Evolutionary conservation across 2,888 invertebrate genomes (phyloP).

Genomic region (Andrena camellia): DNA sequence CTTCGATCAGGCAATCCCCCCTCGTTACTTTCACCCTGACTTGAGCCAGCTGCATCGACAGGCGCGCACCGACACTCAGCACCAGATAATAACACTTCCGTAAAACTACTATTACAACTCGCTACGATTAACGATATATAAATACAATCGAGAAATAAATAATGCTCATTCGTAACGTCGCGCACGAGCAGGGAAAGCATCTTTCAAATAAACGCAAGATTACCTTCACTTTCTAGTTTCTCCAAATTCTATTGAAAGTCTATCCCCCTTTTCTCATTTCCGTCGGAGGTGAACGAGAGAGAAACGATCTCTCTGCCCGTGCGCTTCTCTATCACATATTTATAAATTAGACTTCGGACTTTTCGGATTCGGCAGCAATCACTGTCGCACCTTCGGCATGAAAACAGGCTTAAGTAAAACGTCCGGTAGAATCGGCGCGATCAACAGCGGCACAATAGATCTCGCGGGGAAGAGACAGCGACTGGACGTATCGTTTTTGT

Average conservation of each 20-base stretch:
- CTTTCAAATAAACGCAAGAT: background rate
- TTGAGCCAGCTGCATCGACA: slow-evolving; percentile 26
- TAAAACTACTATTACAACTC: slow-evolving; percentile 63
- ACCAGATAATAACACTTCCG: slow-evolving; percentile 67
- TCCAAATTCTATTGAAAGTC: background rate
- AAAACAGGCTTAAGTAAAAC: slow-evolving; percentile 51
- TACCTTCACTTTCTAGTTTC: background rate
- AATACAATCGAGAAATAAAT: slow-evolving; percentile 74
- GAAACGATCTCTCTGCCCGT: slow-evolving; percentile 42
- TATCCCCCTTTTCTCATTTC: background rate
- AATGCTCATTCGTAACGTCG: slow-evolving; percentile 66
- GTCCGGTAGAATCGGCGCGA: slow-evolving; percentile 57
- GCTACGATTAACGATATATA: slow-evolving; percentile 69
- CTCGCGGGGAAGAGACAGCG: slow-evolving; percentile 39
- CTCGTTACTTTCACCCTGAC: slow-evolving; percentile 9
- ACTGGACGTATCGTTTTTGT: slow-evolving; percentile 35
- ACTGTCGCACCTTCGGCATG: slow-evolving; percentile 49
- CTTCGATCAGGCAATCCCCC: background rate
- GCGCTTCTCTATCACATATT: slow-evolving; percentile 70
- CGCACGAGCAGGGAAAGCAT: slow-evolving; percentile 51
- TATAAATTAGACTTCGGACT: slow-evolving; percentile 66
- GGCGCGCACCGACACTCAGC: slow-evolving; percentile 55
- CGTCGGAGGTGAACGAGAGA: background rate
- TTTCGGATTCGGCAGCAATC: slow-evolving; percentile 60
- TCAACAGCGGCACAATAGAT: slow-evolving; percentile 57